Evolutionary conservation across 2,113 vertebrate genomes (phyloP).

Genomic region (Rostratula benghalensis): DNA sequence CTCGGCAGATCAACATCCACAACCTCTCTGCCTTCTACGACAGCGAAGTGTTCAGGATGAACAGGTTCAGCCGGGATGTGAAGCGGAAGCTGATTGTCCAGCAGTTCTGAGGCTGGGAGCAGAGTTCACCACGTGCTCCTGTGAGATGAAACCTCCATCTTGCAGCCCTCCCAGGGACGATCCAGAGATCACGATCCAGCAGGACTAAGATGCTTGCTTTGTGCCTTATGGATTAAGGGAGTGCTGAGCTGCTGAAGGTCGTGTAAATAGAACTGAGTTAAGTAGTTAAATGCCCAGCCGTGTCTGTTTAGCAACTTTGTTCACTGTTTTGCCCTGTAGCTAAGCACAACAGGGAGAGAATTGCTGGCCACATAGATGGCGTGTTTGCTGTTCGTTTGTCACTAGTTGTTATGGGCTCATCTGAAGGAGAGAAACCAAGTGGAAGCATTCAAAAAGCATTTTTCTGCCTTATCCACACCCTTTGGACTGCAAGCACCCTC

Average conservation of each 20-base stretch:
- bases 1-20: conserved; percentile 97
- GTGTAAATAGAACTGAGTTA: conserved; percentile 54
- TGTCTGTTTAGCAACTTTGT: neutral
- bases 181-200: neutral
- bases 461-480: neutral
- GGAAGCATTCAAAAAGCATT: neutral
- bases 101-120: conserved; percentile 80
- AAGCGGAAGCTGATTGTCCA: conserved; percentile 93
- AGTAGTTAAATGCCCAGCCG: conserved; percentile 34
- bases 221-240: neutral
- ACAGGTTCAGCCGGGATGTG: conserved; percentile 88
- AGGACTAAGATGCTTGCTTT: neutral
- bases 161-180: neutral
- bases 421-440: neutral
- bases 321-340: conserved; percentile 34
- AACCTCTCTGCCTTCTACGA: conserved; percentile 91
- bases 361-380: neutral
- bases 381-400: conserved; percentile 32
- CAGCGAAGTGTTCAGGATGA: conserved; percentile 89
- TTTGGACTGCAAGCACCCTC: neutral
- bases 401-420: neutral
- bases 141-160: neutral
- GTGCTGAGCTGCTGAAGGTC: conserved; percentile 30
- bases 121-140: neutral
- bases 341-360: conserved; percentile 22